Evolutionary conservation across 2,797 vertebrate genomes (phyloP), one percentile per base, ranked within the genome.

Genomic region (Cynopterus sphinx): DNA sequence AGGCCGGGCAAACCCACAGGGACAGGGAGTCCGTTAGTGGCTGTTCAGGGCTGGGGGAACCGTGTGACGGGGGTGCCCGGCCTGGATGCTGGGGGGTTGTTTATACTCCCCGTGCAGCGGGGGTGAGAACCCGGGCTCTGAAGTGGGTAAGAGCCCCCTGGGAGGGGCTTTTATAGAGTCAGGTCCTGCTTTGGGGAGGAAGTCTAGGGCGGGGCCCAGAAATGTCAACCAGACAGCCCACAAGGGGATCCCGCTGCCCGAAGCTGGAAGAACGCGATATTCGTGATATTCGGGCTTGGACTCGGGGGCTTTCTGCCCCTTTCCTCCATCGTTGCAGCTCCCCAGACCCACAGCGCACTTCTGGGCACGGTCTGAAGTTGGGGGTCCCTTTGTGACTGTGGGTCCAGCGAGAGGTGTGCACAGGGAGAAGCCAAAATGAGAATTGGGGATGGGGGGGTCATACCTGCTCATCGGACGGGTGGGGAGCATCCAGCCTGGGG

Each of bases 321-420:
- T 7, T 0, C 13, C 2, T 4, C 21, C 7, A 22, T 15, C 7
- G 13, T 26, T 49, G 26, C 16, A 3, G 67, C 46, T 33, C 26
- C n/a, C 24, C 31, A 41, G 39, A 2, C 3, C 11, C 2, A 2
- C 2, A 1, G 28, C 22, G 2, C 1, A 0, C 12, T 74, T 53
- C 39, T 46, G 6, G 28, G 19, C 1, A 19, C 0, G 26, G 11
- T 31, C 71, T 17, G 9, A 49, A 9, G 15, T 85, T 28, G 3
- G 39, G n/a, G 10, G 5, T 12, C 10, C 70, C 51, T 26, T 24
- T 21, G 33, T 1, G 6, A 10, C 73, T 7, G 13, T 1, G 17
- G 1, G 26, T 2, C 7, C 15, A 33, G 33, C 3, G 22, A 9
- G 31, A 11, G 28, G 10, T 4, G 3, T 8, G 15, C 24, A 9